These are phyloP conservation scores for Myodes glareolus DNA, from an alignment of 2,113 vertebrate genomes.

Conservation along the genomic window DNA sequence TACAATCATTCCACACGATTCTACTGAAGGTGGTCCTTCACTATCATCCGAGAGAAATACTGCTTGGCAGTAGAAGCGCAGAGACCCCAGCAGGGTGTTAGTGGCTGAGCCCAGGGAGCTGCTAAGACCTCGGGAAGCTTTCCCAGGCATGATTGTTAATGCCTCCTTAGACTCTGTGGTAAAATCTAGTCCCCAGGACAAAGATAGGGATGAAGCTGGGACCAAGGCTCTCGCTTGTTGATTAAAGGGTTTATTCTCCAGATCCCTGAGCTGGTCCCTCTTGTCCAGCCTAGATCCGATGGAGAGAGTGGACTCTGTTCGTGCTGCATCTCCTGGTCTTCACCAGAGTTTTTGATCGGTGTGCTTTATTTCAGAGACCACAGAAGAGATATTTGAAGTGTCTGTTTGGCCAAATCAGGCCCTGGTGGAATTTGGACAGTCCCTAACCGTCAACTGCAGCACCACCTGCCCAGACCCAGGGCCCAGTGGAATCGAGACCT, in stretches of 20 bases:
- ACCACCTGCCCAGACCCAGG: slow-evolving; percentile 73
- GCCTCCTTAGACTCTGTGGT: not conserved
- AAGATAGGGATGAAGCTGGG: not conserved
- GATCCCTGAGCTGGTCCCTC: not conserved
- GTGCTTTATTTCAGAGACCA: slow-evolving; percentile 60
- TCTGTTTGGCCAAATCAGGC: slow-evolving; percentile 60
- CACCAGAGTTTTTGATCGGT: not conserved
- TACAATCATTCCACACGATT: not conserved
- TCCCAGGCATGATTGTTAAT: not conserved
- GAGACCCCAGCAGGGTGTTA: not conserved
- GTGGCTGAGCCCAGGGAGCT: not conserved
- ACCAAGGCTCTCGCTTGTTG: not conserved
- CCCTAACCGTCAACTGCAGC: slow-evolving; percentile 77
- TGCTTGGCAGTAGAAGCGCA: not conserved
- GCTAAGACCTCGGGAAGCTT: slow-evolving; percentile 21
- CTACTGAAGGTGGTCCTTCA: not conserved
- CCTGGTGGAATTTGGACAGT: slow-evolving; percentile 73
- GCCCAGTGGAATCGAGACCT: slow-evolving; percentile 74
- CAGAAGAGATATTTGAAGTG: slow-evolving; percentile 67
- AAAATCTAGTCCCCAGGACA: slow-evolving; percentile 9
- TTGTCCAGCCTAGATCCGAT: not conserved
- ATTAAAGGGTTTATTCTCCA: not conserved
- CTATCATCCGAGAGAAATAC: not conserved
- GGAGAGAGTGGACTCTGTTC: not conserved
- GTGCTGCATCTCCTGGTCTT: not conserved